Percentiles rank a stretch among this genome's conserved stretches.
Evolutionary conservation across 2,113 vertebrate genomes (phyloP).

Genomic region (Callipepla squamata): DNA sequence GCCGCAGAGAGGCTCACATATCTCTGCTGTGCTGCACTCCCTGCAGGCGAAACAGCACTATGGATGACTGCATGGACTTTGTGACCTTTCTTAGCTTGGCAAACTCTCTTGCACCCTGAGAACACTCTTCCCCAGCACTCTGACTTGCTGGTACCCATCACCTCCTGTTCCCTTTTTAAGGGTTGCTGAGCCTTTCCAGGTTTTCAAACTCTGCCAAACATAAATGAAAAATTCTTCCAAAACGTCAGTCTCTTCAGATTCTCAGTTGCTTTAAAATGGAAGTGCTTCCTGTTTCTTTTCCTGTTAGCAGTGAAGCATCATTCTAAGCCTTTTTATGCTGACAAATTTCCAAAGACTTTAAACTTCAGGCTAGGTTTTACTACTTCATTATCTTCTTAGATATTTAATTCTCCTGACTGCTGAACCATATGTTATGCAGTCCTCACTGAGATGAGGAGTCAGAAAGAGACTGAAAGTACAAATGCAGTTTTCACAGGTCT

Average conservation of each 20-base stretch:
- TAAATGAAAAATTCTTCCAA: not conserved
- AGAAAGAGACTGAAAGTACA: slow-evolving; percentile 25
- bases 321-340: slow-evolving; percentile 31
- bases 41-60: not conserved
- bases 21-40: not conserved
- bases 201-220: not conserved
- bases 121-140: not conserved
- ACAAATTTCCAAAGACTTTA: slow-evolving; percentile 23
- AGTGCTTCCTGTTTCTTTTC: not conserved
- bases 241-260: not conserved
- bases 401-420: not conserved
- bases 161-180: not conserved
- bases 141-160: not conserved
- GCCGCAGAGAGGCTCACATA: not conserved
- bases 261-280: not conserved
- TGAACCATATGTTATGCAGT: slow-evolving; percentile 14
- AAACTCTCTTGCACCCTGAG: not conserved
- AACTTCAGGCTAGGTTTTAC: not conserved
- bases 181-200: not conserved
- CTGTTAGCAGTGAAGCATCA: not conserved
- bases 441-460: not conserved
- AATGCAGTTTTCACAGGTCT: slow-evolving; percentile 20
- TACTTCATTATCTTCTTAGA: not conserved
- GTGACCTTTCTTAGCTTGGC: not conserved
- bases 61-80: not conserved